A percentile compares a stretch with the other conserved stretches of the same genome.
These are phyloP conservation scores for Drosophila putrida DNA, from an alignment of 2,888 invertebrate genomes.

Conservation along the genomic window DNA sequence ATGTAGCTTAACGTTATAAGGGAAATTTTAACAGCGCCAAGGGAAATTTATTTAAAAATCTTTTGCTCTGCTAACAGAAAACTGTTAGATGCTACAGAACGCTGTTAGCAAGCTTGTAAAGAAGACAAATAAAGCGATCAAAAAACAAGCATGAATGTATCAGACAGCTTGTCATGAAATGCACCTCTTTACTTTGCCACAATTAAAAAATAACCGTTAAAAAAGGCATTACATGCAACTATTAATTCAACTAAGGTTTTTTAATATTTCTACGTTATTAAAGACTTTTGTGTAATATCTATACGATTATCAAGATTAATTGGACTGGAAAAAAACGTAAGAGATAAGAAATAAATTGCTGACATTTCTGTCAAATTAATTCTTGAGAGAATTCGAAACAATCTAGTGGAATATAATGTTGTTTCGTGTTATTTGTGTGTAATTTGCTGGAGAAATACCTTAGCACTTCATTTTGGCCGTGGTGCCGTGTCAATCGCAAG, in stretches of 20 bases:
- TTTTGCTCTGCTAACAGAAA: conserved; percentile 6
- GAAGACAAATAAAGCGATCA: too few relatives aligned
- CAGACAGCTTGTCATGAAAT: too few relatives aligned
- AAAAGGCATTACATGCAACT: too few relatives aligned
- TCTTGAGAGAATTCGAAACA: not conserved
- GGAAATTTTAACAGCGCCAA: conserved; percentile 54
- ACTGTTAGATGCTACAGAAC: conserved; percentile 3
- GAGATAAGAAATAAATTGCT: not conserved
- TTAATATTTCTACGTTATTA: not conserved
- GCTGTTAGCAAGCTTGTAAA: not conserved
- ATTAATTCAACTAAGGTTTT: not conserved
- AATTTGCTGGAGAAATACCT: not conserved
- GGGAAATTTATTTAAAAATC: not conserved
- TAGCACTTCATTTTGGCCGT: conserved; percentile 1
- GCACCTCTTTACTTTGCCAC: too few relatives aligned
- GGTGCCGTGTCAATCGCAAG: conserved; percentile 6
- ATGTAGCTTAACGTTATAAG: conserved; percentile 22
- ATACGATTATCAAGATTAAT: not conserved
- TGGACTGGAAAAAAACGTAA: not conserved
- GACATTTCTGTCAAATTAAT: not conserved
- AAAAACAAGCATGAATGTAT: too few relatives aligned
- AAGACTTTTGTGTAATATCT: not conserved
- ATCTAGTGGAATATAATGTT: conserved; percentile 10
- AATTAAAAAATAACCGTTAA: too few relatives aligned
- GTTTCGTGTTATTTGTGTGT: conserved; percentile 2